These are phyloP conservation scores for Sipha flava DNA, from an alignment of 1,140 invertebrate genomes.

Conservation along the genomic window DNA sequence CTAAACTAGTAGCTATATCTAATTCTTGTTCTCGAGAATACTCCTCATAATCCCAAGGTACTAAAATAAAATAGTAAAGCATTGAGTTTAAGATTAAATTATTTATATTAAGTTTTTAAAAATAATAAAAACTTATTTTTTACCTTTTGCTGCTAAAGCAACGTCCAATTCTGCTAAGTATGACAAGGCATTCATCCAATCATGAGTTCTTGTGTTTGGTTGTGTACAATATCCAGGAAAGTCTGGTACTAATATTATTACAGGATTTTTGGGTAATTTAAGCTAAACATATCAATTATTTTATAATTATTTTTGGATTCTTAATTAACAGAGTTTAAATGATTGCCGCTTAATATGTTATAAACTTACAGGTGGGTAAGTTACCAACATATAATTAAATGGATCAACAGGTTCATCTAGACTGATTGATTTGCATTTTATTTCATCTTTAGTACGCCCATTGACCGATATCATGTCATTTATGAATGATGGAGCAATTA, in stretches of 20 bases:
- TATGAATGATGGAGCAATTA: slow-evolving; percentile 1
- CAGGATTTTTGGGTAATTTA: slow-evolving; percentile 25
- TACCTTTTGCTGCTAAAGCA: slow-evolving; percentile 15
- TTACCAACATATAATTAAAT: slow-evolving; percentile 13
- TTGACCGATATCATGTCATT: slow-evolving; percentile 18
- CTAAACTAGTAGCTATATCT: slow-evolving; percentile 3
- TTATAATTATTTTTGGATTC: not conserved
- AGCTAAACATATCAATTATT: not conserved
- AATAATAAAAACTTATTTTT: not conserved
- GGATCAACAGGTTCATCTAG: slow-evolving; percentile 16
- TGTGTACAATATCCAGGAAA: slow-evolving; percentile 25
- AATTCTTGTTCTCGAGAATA: slow-evolving; percentile 19
- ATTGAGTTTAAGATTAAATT: too few species aligned
- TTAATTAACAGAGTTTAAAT: not conserved
- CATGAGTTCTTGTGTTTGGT: slow-evolving; percentile 10
- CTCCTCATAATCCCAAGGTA: slow-evolving; percentile 23
- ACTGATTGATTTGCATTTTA: not conserved
- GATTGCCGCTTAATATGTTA: not conserved
- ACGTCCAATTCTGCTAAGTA: slow-evolving; percentile 18
- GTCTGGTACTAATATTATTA: slow-evolving; percentile 21
- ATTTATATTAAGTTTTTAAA: not conserved
- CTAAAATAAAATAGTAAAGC: not conserved
- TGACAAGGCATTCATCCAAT: slow-evolving; percentile 25
- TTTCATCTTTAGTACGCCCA: slow-evolving; percentile 9
- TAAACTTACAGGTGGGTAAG: slow-evolving; percentile 14